Conservation (phyloP, 1,140 invertebrate genomes). For the Ceratina australensis region DNA sequence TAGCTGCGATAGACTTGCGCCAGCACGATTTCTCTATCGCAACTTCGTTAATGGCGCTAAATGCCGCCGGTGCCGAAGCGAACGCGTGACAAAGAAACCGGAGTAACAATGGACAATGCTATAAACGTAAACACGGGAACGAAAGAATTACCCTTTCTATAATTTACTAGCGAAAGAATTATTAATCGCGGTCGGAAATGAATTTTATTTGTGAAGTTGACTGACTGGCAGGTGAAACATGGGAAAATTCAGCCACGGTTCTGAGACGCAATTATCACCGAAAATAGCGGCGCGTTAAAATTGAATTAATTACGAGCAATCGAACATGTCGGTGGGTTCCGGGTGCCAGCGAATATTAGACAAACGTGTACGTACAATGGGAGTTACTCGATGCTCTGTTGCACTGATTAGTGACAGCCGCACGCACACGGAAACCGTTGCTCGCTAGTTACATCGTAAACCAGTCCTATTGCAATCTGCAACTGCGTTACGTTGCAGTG, state of each 20-base stretch:
- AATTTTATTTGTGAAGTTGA: neutral
- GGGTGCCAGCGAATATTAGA: slow-evolving; percentile 37
- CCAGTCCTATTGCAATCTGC: slow-evolving; percentile 46
- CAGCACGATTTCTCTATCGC: neutral
- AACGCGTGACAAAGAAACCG: neutral
- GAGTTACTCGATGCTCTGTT: slow-evolving; percentile 29
- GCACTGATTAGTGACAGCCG: slow-evolving; percentile 46
- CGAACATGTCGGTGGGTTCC: slow-evolving; percentile 19
- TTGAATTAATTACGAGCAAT: slow-evolving; percentile 38
- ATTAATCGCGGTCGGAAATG: no score
- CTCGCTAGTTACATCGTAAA: slow-evolving; percentile 41
- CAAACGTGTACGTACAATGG: slow-evolving; percentile 17
- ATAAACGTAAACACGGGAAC: no score
- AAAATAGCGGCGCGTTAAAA: slow-evolving; percentile 32
- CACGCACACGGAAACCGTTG: slow-evolving; percentile 26
- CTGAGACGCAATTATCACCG: slow-evolving; percentile 14
- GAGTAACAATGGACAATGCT: no score
- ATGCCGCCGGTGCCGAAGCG: neutral
- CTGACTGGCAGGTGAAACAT: neutral
- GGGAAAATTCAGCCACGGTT: neutral
- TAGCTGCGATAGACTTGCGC: neutral
- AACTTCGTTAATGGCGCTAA: slow-evolving; percentile 13
- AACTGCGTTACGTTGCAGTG: slow-evolving; percentile 35
- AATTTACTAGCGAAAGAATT: no score
- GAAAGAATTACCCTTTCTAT: no score